Evolutionary conservation across 2,113 vertebrate genomes (phyloP).

Genomic region (Ellobius talpinus): DNA sequence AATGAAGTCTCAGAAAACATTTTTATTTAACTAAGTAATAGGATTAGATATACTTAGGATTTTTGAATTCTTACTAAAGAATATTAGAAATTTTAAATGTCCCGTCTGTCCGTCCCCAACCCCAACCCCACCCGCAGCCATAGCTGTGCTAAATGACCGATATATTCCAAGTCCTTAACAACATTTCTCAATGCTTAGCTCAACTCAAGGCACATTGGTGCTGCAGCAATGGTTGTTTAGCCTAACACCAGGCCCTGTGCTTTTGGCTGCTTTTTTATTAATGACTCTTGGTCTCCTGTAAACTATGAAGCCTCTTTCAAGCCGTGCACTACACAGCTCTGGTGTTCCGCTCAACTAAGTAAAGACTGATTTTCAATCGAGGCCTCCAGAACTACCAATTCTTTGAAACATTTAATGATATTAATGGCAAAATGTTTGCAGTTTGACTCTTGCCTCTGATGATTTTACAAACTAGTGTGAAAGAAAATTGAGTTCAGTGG

Average conservation of each 20-base stretch:
- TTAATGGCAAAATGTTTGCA: conserved; percentile 13
- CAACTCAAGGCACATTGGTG: background rate
- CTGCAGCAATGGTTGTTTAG: background rate
- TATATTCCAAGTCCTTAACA: background rate
- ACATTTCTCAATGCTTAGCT: background rate
- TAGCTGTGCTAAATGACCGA: too few species aligned
- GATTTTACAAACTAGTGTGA: conserved; percentile 20
- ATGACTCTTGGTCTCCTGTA: background rate
- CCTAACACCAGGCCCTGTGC: background rate
- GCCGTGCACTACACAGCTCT: background rate
- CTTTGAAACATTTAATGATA: conserved; percentile 24
- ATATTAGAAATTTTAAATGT: conserved; percentile 62
- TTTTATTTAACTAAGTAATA: conserved; percentile 38
- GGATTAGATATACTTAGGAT: conserved; percentile 32
- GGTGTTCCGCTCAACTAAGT: background rate
- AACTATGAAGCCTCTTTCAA: background rate
- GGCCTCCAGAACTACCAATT: conserved; percentile 26
- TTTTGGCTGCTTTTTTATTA: background rate
- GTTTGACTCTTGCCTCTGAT: conserved; percentile 8
- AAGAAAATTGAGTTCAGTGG: background rate
- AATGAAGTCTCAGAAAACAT: conserved; percentile 40
- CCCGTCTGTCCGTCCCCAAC: too few species aligned
- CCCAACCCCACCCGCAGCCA: too few species aligned
- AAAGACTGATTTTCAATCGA: background rate
- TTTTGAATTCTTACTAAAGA: conserved; percentile 9